Percentiles rank a stretch among this genome's conserved stretches.
These are phyloP conservation scores for Anarhynchus alexandrinus DNA, from an alignment of 2,113 vertebrate genomes.

Conservation along the genomic window DNA sequence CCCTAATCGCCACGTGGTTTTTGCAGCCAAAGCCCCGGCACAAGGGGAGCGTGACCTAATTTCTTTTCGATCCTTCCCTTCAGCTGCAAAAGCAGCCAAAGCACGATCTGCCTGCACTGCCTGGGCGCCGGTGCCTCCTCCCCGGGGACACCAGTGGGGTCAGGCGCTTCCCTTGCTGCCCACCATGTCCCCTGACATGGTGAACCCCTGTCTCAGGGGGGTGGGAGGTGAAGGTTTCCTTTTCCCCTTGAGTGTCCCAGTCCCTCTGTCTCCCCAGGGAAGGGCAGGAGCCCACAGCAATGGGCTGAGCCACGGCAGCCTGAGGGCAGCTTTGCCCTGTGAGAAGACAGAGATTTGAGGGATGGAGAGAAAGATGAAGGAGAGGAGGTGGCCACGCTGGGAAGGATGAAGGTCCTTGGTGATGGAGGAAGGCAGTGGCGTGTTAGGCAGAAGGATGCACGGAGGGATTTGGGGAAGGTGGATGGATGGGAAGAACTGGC, in stretches of 20 bases:
- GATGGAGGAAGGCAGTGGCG: fast-evolving
- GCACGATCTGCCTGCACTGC: background rate
- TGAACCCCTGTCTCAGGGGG: background rate
- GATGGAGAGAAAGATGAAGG: background rate
- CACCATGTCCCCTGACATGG: background rate
- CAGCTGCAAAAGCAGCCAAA: background rate
- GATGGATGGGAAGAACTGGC: background rate
- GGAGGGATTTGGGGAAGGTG: background rate
- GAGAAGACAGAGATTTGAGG: background rate
- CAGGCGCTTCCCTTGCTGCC: fast-evolving
- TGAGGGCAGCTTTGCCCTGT: fast-evolving
- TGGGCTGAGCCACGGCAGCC: fast-evolving
- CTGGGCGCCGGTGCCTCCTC: background rate
- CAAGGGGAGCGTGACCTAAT: conserved; percentile 17
- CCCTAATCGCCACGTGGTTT: conserved; percentile 8
- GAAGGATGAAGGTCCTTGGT: background rate
- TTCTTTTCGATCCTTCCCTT: background rate
- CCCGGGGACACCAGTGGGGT: fast-evolving
- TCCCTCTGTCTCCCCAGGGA: fast-evolving
- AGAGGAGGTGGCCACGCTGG: background rate
- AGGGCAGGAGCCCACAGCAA: fast-evolving
- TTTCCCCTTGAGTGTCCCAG: background rate
- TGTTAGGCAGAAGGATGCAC: background rate
- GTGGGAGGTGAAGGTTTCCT: background rate
- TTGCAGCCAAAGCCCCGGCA: conserved; percentile 28